Base-by-base conservation (phyloP, 1,140 invertebrate species). In the Ceratoteleas bidentatus region DNA sequence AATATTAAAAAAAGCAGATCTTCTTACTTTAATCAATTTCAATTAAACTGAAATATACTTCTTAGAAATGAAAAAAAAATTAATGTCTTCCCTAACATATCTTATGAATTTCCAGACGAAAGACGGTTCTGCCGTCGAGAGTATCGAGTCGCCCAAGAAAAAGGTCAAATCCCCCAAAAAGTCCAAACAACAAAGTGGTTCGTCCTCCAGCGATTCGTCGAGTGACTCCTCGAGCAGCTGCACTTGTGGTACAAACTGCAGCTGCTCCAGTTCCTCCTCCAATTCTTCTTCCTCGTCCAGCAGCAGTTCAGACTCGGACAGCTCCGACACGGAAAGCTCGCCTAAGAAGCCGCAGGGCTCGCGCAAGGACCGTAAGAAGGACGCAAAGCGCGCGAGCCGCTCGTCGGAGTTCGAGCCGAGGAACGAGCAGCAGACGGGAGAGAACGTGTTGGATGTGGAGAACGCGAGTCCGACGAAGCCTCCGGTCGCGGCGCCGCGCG, bases 191-290 rank as follows among this genome's bases (percentile, higher is more conserved):
- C 87, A 85, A 15, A 88, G 84, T 36, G 89, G 85, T 53, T 93
- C 93, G 7, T 94, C 94, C 6, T 94, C 94, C 0, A 95, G 93
- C 79, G 94, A 94, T 73, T 95, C 94, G 6, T 96, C 95, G 32
- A 95, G 94, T 86, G 95, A 95, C 33, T 95, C 95, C 84, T 95
- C 95, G 2, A 94, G 93, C 65, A 95, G 94, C 87, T 96, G 96
- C 81, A 95, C 94, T 0, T 96, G 96, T 86, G 95, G 95, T 5
- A 94, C 94, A 3, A 95, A 96, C 89, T 96, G 96, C 84, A 96
- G 95, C 80, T 96, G 95, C 75, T 95, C 94, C 40, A 95, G 93
- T 52, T 94, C 94, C 9, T 93, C 92, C 6, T 91, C 91, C 0
- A 91, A 90, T 36, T 92, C 91, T 78, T 93, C 93, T 7, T 92